phyloP scores from a whole-genome alignment of 2,888 invertebrate genomes.

The Drosophila cracens region DNA sequence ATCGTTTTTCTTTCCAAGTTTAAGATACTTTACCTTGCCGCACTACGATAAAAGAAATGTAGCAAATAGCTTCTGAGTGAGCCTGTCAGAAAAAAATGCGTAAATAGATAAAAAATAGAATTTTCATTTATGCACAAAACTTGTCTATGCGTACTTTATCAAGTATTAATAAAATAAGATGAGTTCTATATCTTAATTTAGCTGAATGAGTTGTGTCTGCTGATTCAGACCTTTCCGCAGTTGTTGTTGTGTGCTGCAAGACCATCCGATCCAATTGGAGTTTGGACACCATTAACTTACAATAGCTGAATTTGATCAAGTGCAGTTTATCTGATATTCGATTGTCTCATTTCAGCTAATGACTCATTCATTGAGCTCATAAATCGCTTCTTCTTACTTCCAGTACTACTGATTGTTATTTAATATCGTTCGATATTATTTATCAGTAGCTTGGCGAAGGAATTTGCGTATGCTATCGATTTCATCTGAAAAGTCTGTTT shows the following conservation, averaged over 20 bases:
- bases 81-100: accelerated
- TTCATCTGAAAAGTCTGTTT: constrained; percentile 67
- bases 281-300: constrained; percentile 8
- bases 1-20: neutral
- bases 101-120: neutral
- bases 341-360: constrained; percentile 42
- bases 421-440: constrained; percentile 28
- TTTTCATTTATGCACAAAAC: neutral
- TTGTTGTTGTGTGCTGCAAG: constrained; percentile 5
- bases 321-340: constrained; percentile 26
- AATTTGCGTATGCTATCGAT: constrained; percentile 58
- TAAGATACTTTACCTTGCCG: neutral
- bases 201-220: neutral
- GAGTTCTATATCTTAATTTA: neutral
- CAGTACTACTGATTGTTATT: constrained; percentile 15
- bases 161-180: neutral
- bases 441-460: constrained; percentile 49
- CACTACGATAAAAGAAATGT: accelerated
- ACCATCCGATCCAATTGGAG: constrained; percentile 26
- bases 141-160: neutral
- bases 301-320: constrained; percentile 14
- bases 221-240: neutral
- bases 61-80: neutral
- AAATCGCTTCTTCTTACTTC: constrained; percentile 13
- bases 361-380: constrained; percentile 49